These are phyloP conservation scores for Linurgus olivaceus DNA, from an alignment of 2,797 vertebrate species.

Conservation along the genomic window DNA sequence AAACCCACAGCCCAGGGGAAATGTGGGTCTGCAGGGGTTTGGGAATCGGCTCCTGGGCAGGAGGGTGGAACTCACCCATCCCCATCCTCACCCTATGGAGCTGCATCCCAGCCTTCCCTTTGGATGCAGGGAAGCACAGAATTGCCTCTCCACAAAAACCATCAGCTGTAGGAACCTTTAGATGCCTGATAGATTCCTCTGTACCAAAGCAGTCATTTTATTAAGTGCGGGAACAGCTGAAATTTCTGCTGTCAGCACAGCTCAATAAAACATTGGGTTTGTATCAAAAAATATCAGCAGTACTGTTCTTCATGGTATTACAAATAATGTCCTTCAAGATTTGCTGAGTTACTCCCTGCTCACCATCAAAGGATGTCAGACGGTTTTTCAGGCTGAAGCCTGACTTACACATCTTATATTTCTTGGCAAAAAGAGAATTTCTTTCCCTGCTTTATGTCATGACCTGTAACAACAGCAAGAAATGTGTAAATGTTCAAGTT, in stretches of 20 bases:
- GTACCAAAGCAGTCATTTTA: neutral
- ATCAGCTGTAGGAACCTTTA: neutral
- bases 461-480: neutral
- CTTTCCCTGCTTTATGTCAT: neutral
- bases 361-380: neutral
- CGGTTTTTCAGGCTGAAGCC: accelerated
- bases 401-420: accelerated
- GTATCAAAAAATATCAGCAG: neutral
- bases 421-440: neutral
- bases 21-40: neutral
- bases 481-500: accelerated
- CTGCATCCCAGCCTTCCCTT: neutral
- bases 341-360: neutral
- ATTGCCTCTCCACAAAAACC: neutral
- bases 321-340: neutral
- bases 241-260: neutral
- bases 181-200: neutral
- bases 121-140: neutral
- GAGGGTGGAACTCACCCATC: neutral
- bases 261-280: neutral
- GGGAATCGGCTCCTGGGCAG: neutral
- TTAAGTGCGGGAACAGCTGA: neutral
- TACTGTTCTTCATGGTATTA: neutral
- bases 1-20: accelerated
- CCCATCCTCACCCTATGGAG: neutral